Percentiles rank a stretch among this genome's conserved stretches.
Evolutionary conservation across 2,113 vertebrate genomes (phyloP).

Genomic region (Chamaea fasciata): DNA sequence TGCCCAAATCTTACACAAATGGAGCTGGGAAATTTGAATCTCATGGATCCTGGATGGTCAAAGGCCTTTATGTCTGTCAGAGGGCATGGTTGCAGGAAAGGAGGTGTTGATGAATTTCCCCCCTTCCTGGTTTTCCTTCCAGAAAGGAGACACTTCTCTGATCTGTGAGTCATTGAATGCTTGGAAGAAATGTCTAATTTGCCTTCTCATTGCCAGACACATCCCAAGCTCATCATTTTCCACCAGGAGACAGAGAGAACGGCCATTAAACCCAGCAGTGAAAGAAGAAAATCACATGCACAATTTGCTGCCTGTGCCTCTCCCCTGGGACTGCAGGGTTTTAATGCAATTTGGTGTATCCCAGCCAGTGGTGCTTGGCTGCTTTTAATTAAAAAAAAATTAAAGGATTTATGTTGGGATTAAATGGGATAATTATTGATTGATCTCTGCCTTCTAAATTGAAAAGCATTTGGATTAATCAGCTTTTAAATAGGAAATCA

Average conservation of each 20-base stretch:
- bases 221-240: slow-evolving; percentile 20
- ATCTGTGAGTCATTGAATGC: neutral
- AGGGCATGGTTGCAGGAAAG: neutral
- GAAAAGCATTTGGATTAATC: slow-evolving; percentile 72
- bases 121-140: neutral
- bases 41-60: neutral
- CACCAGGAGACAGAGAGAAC: neutral
- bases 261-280: neutral
- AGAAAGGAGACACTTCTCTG: neutral
- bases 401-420: slow-evolving; percentile 71
- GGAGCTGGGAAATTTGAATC: neutral
- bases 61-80: neutral
- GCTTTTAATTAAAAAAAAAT: slow-evolving; percentile 75
- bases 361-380: slow-evolving; percentile 45
- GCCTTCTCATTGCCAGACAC: neutral
- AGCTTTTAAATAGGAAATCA: slow-evolving; percentile 69
- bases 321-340: slow-evolving; percentile 10
- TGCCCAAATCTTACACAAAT: neutral
- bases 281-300: slow-evolving; percentile 47
- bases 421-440: slow-evolving; percentile 73
- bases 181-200: slow-evolving; percentile 29
- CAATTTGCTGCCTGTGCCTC: slow-evolving; percentile 32
- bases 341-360: slow-evolving; percentile 51
- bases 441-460: slow-evolving; percentile 70
- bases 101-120: neutral